Evolutionary conservation across 64 coral and sea anemone genomes (phyloP), one percentile per base, ranked within the genome.

Genomic region (Actinia equina): DNA sequence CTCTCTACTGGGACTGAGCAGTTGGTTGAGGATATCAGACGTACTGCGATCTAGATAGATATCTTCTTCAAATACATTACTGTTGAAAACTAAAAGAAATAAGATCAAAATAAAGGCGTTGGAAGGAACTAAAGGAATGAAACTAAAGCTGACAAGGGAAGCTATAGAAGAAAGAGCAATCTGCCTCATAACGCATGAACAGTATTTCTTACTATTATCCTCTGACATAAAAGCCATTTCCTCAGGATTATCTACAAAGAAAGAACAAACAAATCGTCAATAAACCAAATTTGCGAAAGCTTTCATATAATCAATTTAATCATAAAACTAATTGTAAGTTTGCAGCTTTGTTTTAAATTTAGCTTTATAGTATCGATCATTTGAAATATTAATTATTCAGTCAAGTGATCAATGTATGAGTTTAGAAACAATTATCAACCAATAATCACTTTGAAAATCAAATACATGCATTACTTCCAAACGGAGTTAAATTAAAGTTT

Each of bases 21-120:
- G 87, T 23, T 59, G 52, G 22, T 44, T 46, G 2, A 88, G 18
- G 23, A 88, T 58, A 22, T 62, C 25, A 53, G 52, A n/a, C 3
- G 87, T 88, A 9, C 45, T 88, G 6, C 30, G 18, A 19, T 88
- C 87, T 12, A 88, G 76, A 17, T 61, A 63, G n/a, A 88, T 88
- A 23, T 88, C 87, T 18, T 77, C 87, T 25, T 88, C 87, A 16
- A 60, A 79, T 7, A 82, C 10, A 25, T 80, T 88, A 41, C 37
- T 81, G 74, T n/a, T 62, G 16, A 71, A 14, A 56, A 82, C 87
- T 88, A 44, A 25, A 88, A 80, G 13, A 14, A 61, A 82, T 55
- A 22, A 22, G 30, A 55, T 82, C 3, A 2, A 79, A 79, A 79
- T 43, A 17, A 6, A 79, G 46, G 7, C 4, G 46, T 49, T 49